Evolutionary conservation across 2,888 invertebrate genomes (phyloP).

Genomic region (Sepiola atlantica): DNA sequence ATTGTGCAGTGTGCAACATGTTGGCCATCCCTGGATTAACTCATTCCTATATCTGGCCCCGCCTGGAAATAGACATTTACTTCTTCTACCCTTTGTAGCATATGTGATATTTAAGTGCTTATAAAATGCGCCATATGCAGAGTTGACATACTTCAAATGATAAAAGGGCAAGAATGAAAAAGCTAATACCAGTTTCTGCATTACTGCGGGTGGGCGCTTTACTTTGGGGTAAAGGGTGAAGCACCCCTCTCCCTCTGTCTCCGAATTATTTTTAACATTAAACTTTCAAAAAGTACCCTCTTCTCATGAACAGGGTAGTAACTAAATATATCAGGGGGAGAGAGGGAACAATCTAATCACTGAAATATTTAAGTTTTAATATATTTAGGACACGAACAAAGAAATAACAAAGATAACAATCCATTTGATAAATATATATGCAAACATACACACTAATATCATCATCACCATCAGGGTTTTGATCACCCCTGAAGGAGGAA

Average conservation of each 20-base stretch:
- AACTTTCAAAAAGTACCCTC: background rate
- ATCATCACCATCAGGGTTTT: too few relatives aligned
- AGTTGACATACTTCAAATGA: too few relatives aligned
- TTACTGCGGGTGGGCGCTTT: background rate
- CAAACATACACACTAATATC: too few relatives aligned
- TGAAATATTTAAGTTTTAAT: background rate
- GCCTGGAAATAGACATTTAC: background rate
- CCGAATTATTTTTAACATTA: background rate
- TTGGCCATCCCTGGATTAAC: too few relatives aligned
- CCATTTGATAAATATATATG: background rate
- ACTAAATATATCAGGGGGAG: background rate
- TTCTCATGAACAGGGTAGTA: background rate
- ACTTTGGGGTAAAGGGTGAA: background rate
- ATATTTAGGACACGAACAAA: background rate
- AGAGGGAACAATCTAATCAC: background rate
- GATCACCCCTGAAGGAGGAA: too few relatives aligned
- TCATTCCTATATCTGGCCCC: too few relatives aligned
- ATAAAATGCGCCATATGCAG: too few relatives aligned
- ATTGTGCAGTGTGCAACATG: too few relatives aligned
- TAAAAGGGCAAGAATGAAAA: too few relatives aligned
- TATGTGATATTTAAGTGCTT: too few relatives aligned
- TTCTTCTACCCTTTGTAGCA: background rate
- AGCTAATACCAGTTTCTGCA: too few relatives aligned
- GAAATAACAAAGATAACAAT: background rate
- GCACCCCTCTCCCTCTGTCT: background rate